Conservation (phyloP, 2,797 vertebrate genomes). For the Malacoraja senta region DNA sequence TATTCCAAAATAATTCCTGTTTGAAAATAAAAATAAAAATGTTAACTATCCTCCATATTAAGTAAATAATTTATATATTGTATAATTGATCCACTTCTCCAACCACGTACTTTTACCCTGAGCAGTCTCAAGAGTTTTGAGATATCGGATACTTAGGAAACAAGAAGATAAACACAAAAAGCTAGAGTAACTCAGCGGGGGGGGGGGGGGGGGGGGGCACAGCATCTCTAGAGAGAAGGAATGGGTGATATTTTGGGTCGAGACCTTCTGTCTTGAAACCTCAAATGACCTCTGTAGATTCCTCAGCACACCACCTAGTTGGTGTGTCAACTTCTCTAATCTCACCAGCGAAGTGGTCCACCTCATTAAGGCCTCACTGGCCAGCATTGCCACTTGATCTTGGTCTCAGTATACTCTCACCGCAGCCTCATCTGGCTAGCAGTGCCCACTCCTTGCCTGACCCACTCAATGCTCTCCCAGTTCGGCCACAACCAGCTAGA, state of each 20-base stretch:
- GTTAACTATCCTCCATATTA: neutral
- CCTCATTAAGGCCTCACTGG: too few relatives aligned
- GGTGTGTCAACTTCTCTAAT: too few relatives aligned
- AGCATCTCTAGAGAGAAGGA: too few relatives aligned
- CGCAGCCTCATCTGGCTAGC: neutral
- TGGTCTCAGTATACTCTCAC: neutral
- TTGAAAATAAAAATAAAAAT: neutral
- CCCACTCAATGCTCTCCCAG: too few relatives aligned
- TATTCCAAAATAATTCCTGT: slow-evolving; percentile 88
- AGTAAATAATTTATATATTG: neutral
- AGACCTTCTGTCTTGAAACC: neutral
- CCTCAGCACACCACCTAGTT: neutral
- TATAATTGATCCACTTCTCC: neutral
- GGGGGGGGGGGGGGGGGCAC: too few relatives aligned
- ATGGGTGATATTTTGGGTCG: too few relatives aligned
- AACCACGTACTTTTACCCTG: neutral
- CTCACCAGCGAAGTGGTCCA: too few relatives aligned
- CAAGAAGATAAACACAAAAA: neutral
- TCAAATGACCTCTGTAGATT: neutral
- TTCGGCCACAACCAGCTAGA: too few relatives aligned
- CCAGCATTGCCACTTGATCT: too few relatives aligned
- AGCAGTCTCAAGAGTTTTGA: neutral
- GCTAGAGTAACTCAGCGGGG: too few relatives aligned
- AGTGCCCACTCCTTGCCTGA: too few relatives aligned
- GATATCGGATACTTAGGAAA: too few relatives aligned